Evolutionary conservation across 2,888 invertebrate genomes (phyloP).

Genomic region (Drosophila affinis): DNA sequence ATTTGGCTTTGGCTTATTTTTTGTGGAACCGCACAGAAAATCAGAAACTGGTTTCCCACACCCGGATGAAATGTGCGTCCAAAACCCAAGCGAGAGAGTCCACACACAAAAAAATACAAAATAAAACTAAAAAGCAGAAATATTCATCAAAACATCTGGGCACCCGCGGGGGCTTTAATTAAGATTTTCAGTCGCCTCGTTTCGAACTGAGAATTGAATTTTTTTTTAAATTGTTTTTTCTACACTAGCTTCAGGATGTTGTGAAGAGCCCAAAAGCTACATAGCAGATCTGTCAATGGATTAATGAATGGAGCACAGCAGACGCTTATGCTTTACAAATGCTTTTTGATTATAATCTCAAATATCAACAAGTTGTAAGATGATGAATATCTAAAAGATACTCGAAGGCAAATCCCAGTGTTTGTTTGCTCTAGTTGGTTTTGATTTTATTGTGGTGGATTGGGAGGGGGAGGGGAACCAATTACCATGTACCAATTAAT

Average conservation of each 20-base stretch:
- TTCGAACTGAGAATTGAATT: constrained; percentile 31
- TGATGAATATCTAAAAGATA: not conserved
- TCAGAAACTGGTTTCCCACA: constrained; percentile 65
- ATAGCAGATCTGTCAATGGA: constrained; percentile 10
- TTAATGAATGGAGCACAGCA: constrained; percentile 17
- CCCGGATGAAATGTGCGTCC: constrained; percentile 64
- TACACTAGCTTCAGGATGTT: constrained; percentile 36
- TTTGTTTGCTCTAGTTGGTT: constrained; percentile 5
- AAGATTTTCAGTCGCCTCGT: constrained; percentile 19
- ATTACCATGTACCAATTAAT: too few relatives aligned
- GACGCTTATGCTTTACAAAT: constrained; percentile 22
- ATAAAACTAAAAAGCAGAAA: not conserved
- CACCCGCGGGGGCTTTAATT: constrained; percentile 40
- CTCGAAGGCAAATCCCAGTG: not conserved
- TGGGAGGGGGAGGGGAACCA: too few relatives aligned
- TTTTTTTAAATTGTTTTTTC: constrained; percentile 20
- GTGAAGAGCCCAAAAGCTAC: constrained; percentile 17
- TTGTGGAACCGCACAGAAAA: constrained; percentile 10
- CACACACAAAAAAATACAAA: constrained; percentile 20
- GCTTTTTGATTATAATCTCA: constrained; percentile 37
- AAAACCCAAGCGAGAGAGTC: constrained; percentile 22
- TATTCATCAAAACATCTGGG: constrained; percentile 33
- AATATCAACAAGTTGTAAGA: constrained; percentile 23
- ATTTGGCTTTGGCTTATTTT: constrained; percentile 5
- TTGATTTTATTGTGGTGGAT: not conserved